These are phyloP conservation scores for Nothura maculosa DNA, from an alignment of 2,797 vertebrate species.

Conservation along the genomic window DNA sequence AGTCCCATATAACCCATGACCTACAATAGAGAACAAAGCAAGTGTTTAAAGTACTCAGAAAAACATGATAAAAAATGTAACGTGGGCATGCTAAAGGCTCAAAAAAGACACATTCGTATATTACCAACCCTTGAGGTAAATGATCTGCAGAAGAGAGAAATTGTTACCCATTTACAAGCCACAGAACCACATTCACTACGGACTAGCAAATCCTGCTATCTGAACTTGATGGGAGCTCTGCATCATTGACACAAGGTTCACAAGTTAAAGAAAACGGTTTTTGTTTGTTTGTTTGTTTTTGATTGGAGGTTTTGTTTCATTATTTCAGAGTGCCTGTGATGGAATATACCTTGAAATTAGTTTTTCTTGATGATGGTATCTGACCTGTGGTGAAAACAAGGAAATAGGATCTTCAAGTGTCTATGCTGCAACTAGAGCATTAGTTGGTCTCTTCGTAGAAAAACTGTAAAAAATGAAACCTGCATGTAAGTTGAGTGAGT, in stretches of 20 bases:
- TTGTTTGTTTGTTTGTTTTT: background rate
- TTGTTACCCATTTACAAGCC: background rate
- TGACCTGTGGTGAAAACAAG: conserved; percentile 64
- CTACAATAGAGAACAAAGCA: conserved; percentile 82
- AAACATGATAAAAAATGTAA: background rate
- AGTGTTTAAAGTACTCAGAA: conserved; percentile 60
- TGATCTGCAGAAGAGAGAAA: conserved; percentile 23
- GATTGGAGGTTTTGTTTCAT: background rate
- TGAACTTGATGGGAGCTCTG: conserved; percentile 11
- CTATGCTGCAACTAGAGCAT: background rate
- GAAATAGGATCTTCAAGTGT: background rate
- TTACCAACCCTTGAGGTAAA: conserved; percentile 4
- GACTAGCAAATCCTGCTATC: conserved; percentile 2
- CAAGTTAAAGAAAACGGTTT: conserved; percentile 9
- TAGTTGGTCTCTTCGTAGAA: background rate
- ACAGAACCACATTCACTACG: background rate
- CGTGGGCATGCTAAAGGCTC: background rate
- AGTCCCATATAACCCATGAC: conserved; percentile 96
- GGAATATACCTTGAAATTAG: conserved; percentile 60
- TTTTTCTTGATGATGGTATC: conserved; percentile 36
- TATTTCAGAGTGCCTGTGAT: conserved; percentile 33
- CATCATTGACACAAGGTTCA: background rate
- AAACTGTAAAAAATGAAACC: conserved; percentile 45
- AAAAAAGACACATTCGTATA: background rate
- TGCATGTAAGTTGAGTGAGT: conserved; percentile 46